phyloP scores from a whole-genome alignment of 1,140 invertebrate species.

The Parasteatoda tepidariorum region DNA sequence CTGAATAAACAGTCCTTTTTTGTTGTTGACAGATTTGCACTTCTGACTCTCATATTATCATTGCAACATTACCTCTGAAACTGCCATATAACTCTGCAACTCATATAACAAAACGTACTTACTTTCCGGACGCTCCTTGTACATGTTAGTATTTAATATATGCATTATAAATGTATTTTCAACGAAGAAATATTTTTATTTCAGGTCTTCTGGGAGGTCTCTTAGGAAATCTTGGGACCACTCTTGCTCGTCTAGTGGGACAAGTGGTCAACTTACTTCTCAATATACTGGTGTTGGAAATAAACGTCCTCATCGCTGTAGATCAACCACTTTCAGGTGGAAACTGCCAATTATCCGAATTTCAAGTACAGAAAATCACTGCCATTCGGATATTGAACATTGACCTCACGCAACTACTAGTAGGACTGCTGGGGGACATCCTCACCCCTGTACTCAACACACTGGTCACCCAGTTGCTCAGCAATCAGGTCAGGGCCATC shows the following conservation, averaged over 20 bases:
- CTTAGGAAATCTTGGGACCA: slow-evolving; percentile 5
- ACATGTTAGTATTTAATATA: background rate
- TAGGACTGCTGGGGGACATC: slow-evolving; percentile 9
- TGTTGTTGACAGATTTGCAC: background rate
- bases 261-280: slow-evolving; percentile 27
- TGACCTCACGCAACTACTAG: slow-evolving; percentile 1
- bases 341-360: background rate
- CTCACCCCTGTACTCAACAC: slow-evolving; percentile 12
- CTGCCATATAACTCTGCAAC: background rate
- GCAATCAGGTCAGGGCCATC: slow-evolving; percentile 4
- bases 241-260: slow-evolving; percentile 7
- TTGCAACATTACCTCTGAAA: background rate
- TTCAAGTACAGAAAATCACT: background rate
- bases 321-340: background rate
- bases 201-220: slow-evolving; percentile 29
- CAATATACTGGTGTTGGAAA: slow-evolving; percentile 5
- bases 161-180: background rate
- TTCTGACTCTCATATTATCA: background rate
- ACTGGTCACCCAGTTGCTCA: background rate
- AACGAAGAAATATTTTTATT: background rate
- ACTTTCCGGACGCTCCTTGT: background rate
- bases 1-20: too few relatives aligned
- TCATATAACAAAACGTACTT: background rate
- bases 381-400: background rate
- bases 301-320: slow-evolving; percentile 5